Percentiles rank a stretch among this genome's conserved stretches.
phyloP scores from a whole-genome alignment of 2,797 vertebrate genomes.

The Varecia variegata region DNA sequence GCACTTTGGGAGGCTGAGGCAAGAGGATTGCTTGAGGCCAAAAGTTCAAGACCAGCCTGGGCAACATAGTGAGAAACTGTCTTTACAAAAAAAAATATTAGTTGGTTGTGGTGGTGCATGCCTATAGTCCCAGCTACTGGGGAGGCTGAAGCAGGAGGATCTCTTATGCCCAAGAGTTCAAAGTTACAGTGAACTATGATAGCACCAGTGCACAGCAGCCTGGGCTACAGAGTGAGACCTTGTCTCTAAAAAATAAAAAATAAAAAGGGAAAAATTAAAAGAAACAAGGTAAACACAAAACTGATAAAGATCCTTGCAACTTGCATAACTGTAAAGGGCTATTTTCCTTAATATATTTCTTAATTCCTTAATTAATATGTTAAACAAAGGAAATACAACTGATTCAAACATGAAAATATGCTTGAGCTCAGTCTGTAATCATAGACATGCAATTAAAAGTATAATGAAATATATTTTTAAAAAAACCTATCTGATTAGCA shows the following conservation, averaged over 20 bases:
- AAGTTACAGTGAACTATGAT: background rate
- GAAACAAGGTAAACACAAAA: background rate
- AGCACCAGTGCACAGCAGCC: background rate
- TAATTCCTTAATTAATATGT: background rate
- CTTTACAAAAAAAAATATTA: background rate
- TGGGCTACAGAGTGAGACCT: background rate
- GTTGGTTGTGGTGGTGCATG: background rate
- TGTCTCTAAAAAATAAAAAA: background rate
- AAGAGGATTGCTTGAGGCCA: background rate
- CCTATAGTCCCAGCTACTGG: background rate
- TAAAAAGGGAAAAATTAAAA: background rate
- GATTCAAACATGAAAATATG: background rate
- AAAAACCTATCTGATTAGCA: background rate
- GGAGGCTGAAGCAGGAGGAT: background rate
- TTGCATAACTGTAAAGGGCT: background rate
- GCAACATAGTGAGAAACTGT: background rate
- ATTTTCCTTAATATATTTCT: background rate
- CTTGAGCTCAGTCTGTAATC: background rate
- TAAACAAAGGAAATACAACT: constrained; percentile 8
- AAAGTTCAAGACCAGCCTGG: background rate
- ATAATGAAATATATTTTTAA: background rate
- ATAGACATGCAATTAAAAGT: background rate
- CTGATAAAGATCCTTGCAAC: background rate
- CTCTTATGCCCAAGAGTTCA: background rate
- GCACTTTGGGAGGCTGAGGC: background rate